Conservation (phyloP, 1,140 invertebrate genomes). For the Phortica variegata region DNA sequence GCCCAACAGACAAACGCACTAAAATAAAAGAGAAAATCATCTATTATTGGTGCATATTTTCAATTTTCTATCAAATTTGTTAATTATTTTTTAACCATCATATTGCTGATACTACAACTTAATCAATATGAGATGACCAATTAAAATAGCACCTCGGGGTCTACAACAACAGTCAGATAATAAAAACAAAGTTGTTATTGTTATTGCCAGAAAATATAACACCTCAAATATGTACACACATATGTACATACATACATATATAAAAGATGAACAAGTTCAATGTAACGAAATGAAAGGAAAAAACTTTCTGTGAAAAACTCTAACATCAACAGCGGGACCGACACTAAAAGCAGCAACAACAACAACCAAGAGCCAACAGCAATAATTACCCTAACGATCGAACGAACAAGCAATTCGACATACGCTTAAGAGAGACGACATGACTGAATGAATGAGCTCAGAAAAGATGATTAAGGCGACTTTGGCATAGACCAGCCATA, state of each 20-base stretch:
- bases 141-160: slow-evolving; percentile 47
- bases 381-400: too few relatives aligned
- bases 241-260: too few relatives aligned
- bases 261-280: too few relatives aligned
- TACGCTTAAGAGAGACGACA: slow-evolving; percentile 53
- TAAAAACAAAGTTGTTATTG: not conserved
- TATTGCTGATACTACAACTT: slow-evolving; percentile 42
- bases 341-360: not conserved
- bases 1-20: slow-evolving; percentile 18
- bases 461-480: slow-evolving; percentile 16
- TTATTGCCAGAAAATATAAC: slow-evolving; percentile 2
- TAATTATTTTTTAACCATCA: slow-evolving; percentile 45
- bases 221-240: too few relatives aligned
- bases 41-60: too few relatives aligned
- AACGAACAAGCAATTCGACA: slow-evolving; percentile 19
- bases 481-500: slow-evolving; percentile 26
- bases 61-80: slow-evolving; percentile 50
- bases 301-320: slow-evolving; percentile 9
- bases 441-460: not conserved
- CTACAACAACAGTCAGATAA: not conserved
- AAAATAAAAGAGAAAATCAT: too few relatives aligned
- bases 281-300: slow-evolving; percentile 12
- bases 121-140: slow-evolving; percentile 53
- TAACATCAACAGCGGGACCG: not conserved
- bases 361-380: too few relatives aligned